These are phyloP conservation scores for Todiramphus chloris DNA, from an alignment of 2,113 vertebrate species.

Conservation along the genomic window DNA sequence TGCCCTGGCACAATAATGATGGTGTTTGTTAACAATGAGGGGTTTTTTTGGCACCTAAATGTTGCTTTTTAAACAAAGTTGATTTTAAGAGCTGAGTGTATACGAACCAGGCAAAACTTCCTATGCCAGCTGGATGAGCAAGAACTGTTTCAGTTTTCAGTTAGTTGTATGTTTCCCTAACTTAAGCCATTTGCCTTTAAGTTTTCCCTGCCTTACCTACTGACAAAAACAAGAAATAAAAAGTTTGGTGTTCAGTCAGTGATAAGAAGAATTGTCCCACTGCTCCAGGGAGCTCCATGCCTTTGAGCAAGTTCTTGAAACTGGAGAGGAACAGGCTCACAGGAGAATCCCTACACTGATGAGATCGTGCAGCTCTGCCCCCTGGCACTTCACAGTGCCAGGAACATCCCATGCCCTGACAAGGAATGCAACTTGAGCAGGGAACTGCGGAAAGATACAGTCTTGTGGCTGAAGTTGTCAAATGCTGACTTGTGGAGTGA, in stretches of 20 bases:
- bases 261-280: background rate
- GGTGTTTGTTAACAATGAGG: background rate
- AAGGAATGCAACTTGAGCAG: background rate
- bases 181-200: background rate
- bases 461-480: background rate
- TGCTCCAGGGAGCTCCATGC: background rate
- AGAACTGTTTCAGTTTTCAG: background rate
- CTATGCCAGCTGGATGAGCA: background rate
- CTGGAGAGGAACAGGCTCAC: fast-evolving
- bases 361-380: background rate
- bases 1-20: background rate
- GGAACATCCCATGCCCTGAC: background rate
- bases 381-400: background rate
- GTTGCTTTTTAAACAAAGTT: background rate
- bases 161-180: background rate
- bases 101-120: background rate
- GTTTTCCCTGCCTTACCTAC: background rate
- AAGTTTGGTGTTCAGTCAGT: background rate
- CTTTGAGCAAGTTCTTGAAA: background rate
- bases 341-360: background rate
- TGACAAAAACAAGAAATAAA: background rate
- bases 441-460: background rate
- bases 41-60: background rate
- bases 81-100: background rate
- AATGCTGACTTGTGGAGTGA: background rate